Conservation (phyloP, 1,140 invertebrate species). For the Eriosoma lanigerum region DNA sequence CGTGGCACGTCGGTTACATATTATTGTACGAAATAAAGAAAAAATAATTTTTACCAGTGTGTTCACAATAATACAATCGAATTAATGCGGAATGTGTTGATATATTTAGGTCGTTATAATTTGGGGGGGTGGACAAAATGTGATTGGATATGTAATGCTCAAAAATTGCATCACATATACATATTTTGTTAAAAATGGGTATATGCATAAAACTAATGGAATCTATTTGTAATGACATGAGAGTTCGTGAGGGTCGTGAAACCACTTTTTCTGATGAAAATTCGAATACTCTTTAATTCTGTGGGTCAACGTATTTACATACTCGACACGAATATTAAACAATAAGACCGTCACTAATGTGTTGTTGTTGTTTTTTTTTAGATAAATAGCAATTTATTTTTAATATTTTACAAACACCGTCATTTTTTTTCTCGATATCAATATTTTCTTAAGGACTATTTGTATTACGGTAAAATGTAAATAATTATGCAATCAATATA, state of each 20-base stretch:
- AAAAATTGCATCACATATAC: constrained; percentile 18
- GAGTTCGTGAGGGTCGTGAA: constrained; percentile 34
- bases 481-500: constrained; percentile 4
- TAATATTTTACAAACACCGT: not conserved
- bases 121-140: constrained; percentile 2
- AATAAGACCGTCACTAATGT: constrained; percentile 35
- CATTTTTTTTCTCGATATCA: not conserved
- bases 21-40: not conserved
- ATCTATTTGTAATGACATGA: constrained; percentile 2
- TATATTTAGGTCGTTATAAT: not conserved
- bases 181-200: not conserved
- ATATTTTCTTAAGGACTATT: not conserved
- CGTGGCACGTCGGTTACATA: not conserved
- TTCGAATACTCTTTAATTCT: constrained; percentile 5
- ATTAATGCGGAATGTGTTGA: no score
- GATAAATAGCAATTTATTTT: not conserved
- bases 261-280: constrained; percentile 1
- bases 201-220: constrained; percentile 16
- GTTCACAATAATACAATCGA: no score
- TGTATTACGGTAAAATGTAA: constrained; percentile 12
- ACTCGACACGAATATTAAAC: constrained; percentile 15
- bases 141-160: not conserved
- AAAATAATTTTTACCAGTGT: not conserved
- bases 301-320: constrained; percentile 19
- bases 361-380: constrained; percentile 29